Percentiles rank a stretch among this genome's conserved stretches.
phyloP scores from a whole-genome alignment of 2,888 invertebrate species.

The Halictus ligatus region DNA sequence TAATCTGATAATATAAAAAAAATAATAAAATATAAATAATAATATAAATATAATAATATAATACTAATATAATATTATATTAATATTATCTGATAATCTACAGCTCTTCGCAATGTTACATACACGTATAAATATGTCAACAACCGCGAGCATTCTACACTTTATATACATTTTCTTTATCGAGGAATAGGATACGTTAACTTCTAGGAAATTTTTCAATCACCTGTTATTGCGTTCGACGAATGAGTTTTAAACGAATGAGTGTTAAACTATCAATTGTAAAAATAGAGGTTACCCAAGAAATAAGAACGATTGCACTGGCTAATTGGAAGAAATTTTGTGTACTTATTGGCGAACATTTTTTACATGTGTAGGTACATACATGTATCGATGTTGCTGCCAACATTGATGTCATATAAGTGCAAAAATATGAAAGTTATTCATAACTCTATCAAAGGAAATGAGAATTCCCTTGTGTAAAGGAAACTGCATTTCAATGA shows the following conservation, averaged over 20 bases:
- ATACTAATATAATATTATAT: no score
- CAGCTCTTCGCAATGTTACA: background rate
- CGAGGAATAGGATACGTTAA: background rate
- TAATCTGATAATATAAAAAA: no score
- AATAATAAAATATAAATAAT: no score
- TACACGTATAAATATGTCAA: background rate
- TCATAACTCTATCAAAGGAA: background rate
- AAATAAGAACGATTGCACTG: no score
- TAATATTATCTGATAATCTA: no score
- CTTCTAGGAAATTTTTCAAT: background rate
- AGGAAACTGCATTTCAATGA: background rate
- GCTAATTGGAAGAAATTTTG: no score
- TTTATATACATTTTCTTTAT: background rate
- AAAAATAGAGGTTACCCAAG: no score
- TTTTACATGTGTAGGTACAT: no score
- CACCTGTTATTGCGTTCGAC: background rate
- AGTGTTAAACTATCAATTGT: background rate
- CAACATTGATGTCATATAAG: no score
- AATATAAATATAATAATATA: no score
- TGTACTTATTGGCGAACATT: no score
- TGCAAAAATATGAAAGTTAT: background rate
- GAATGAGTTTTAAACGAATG: background rate
- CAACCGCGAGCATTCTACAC: background rate
- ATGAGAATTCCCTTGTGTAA: background rate
- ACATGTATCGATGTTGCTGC: no score